Evolutionary conservation across 2,888 invertebrate species (phyloP).

Genomic region (Tetrapedia diversipes): DNA sequence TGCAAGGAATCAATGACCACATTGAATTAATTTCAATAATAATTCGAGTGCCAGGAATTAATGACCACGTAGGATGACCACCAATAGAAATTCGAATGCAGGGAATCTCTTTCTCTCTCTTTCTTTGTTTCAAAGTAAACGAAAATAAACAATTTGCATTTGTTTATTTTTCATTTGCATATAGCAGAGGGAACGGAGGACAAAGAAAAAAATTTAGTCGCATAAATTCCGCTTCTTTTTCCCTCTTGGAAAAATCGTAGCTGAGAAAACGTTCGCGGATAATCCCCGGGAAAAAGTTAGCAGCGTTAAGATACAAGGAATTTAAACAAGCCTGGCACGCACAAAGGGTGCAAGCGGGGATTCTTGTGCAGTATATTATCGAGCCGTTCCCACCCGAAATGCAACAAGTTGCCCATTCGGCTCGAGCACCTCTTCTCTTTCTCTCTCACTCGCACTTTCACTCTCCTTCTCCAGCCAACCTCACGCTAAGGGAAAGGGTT

Average conservation of each 20-base stretch:
- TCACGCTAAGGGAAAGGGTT: conserved; percentile 17
- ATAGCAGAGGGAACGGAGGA: too few relatives aligned
- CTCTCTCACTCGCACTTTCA: not conserved
- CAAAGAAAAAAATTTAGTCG: too few relatives aligned
- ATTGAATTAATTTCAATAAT: too few relatives aligned
- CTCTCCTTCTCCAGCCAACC: conserved; percentile 11
- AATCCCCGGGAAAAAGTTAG: not conserved
- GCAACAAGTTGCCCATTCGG: conserved; percentile 81
- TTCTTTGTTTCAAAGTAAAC: too few relatives aligned
- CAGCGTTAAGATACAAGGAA: conserved; percentile 34
- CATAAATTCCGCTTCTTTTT: too few relatives aligned
- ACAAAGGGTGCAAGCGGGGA: conserved; percentile 53
- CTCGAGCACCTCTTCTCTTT: conserved; percentile 38
- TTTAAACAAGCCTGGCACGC: conserved; percentile 57
- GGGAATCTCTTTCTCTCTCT: too few relatives aligned
- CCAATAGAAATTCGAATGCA: too few relatives aligned
- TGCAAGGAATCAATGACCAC: too few relatives aligned
- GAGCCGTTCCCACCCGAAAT: conserved; percentile 66
- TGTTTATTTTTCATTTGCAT: too few relatives aligned
- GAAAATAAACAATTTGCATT: too few relatives aligned
- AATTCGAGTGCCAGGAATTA: too few relatives aligned
- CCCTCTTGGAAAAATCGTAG: not conserved
- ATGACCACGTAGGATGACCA: too few relatives aligned
- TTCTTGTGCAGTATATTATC: conserved; percentile 67
- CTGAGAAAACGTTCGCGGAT: not conserved